Conservation (phyloP, 2,888 invertebrate species). For the Drosophila trichaetosa region DNA sequence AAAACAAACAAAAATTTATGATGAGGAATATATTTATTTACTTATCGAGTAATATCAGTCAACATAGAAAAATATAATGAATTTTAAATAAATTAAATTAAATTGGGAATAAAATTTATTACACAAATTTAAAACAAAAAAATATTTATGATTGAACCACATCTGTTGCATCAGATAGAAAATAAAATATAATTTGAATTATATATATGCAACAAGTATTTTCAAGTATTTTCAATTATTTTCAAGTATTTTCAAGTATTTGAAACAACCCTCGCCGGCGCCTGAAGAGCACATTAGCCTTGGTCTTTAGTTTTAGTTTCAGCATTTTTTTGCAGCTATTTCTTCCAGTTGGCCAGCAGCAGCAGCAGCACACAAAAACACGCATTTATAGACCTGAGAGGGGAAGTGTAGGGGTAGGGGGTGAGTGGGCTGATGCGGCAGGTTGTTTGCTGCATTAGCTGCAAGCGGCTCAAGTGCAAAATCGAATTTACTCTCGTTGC, state of each 20-base stretch:
- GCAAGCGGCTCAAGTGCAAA: constrained; percentile 80
- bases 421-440: constrained; percentile 49
- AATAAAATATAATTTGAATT: no score
- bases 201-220: no score
- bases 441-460: constrained; percentile 74
- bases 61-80: no score
- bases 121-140: no score
- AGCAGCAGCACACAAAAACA: constrained; percentile 37
- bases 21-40: background rate
- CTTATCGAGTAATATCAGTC: background rate
- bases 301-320: constrained; percentile 63
- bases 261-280: constrained; percentile 31
- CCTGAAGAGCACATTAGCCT: constrained; percentile 58
- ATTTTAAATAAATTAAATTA: no score
- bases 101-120: no score
- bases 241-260: background rate
- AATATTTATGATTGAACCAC: no score
- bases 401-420: background rate
- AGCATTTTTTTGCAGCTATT: constrained; percentile 53
- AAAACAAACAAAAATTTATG: no score
- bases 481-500: constrained; percentile 73
- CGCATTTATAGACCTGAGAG: background rate
- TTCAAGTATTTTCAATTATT: background rate
- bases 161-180: no score
- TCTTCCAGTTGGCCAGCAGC: constrained; percentile 57